Percentiles rank a stretch among this genome's conserved stretches.
Evolutionary conservation across 2,888 invertebrate species (phyloP).

Genomic region (Colletes collaris): DNA sequence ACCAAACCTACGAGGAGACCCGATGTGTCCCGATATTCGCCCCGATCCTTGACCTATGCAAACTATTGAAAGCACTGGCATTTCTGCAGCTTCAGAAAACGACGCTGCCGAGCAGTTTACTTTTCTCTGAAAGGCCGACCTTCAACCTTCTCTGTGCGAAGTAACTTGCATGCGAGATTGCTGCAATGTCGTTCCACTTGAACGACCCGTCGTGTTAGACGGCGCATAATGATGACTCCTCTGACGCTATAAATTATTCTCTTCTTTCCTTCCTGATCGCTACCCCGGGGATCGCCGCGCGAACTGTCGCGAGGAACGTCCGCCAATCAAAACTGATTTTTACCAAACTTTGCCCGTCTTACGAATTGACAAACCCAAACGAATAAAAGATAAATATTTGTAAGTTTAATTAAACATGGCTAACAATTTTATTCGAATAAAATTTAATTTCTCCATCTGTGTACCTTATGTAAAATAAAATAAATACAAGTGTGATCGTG

Average conservation of each 20-base stretch:
- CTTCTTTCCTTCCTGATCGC: conserved; percentile 34
- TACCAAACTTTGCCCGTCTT: neutral
- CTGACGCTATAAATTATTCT: conserved; percentile 41
- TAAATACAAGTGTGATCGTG: too few species aligned
- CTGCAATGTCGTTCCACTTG: conserved; percentile 55
- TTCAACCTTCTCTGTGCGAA: conserved; percentile 43
- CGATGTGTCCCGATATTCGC: neutral
- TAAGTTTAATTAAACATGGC: too few species aligned
- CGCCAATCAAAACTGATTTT: neutral
- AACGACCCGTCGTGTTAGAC: conserved; percentile 48
- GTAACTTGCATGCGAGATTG: conserved; percentile 51
- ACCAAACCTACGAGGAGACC: neutral
- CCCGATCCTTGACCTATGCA: conserved; percentile 44
- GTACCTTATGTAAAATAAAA: too few species aligned
- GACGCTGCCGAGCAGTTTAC: conserved; percentile 40
- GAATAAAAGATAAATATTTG: too few species aligned
- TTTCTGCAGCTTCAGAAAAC: conserved; percentile 54
- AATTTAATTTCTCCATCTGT: too few species aligned
- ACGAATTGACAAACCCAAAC: too few species aligned
- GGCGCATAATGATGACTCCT: conserved; percentile 46
- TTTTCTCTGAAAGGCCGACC: conserved; percentile 55
- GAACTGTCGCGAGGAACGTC: conserved; percentile 5
- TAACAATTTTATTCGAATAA: too few species aligned
- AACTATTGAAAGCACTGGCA: conserved; percentile 35
- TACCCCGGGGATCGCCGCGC: conserved; percentile 13